These are phyloP conservation scores for Drosophila erecta DNA, from an alignment of 1,140 invertebrate species.

Conservation along the genomic window DNA sequence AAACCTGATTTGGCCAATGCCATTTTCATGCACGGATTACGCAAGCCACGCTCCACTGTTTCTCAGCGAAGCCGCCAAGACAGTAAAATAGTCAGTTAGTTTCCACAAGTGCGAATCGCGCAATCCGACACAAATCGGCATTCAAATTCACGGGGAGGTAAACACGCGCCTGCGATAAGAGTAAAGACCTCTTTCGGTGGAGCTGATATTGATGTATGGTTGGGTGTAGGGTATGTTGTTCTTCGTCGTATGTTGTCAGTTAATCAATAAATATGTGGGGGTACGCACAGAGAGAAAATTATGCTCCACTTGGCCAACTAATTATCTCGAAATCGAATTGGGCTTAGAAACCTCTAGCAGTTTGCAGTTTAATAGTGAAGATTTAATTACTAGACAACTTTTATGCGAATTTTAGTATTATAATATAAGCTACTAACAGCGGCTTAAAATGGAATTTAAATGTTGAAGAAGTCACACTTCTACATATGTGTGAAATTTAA, in stretches of 20 bases:
- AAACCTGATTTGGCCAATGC: constrained; percentile 34
- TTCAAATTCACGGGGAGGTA: constrained; percentile 58
- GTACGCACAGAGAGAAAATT: not conserved
- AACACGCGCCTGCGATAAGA: constrained; percentile 76
- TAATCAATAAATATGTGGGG: constrained; percentile 40
- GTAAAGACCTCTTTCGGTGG: constrained; percentile 57
- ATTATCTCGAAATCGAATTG: no score
- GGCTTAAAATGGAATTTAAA: no score
- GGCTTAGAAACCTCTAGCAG: no score
- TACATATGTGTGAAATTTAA: not conserved
- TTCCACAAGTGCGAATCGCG: constrained; percentile 33
- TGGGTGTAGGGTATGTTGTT: constrained; percentile 1
- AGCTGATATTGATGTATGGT: constrained; percentile 33
- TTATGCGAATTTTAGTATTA: no score
- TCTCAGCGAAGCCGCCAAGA: constrained; percentile 6
- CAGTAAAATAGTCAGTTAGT: constrained; percentile 7
- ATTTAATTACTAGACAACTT: no score
- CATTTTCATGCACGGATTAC: constrained; percentile 17
- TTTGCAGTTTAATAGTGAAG: no score
- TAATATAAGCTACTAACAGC: no score
- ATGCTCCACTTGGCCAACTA: not conserved
- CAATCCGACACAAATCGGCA: constrained; percentile 33
- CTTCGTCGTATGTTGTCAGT: constrained; percentile 66
- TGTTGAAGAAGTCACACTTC: no score
- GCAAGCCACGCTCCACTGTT: constrained; percentile 34